Evolutionary conservation across 92 coral and sea anemone genomes (phyloP), one percentile per base, ranked within the genome.

Genomic region (Umimayanthus kanabou): DNA sequence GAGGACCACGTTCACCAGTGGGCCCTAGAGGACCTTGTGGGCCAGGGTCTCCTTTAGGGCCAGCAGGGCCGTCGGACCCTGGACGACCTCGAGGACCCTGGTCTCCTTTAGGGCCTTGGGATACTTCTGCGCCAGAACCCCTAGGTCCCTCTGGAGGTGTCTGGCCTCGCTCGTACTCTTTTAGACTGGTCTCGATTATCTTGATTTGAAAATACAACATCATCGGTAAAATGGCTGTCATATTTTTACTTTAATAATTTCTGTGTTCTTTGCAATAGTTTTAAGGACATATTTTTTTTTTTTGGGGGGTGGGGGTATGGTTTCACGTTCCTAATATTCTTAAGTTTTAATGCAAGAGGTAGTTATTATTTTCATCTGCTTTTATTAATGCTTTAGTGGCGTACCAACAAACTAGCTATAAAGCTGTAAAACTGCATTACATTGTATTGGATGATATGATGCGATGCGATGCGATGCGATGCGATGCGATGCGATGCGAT

Each of bases 21-120:
- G 79, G 77, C 49, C 94, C 94, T 71, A 86, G 86, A 11, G 88
- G 85, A 40, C 93, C 93, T 30, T 67, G 91, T 22, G 66, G 69
- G 5, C 93, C 91, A 22, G 90, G 88, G 13, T 78, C 58, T 25
- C 92, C 89, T 29, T 76, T 82, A 40, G 92, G 90, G 53, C 89
- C 89, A 50, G 91, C 77, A 39, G 78, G 79, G 8, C 81, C 88
- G 53, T 4, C 10, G 13, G 86, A 81, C 6, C 89, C 90, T 69
- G 75, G 74, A 29, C 42, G 75, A 3, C 81, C 88, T 69, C 29
- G 57, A 28, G 82, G 84, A 30, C 88, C 93, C 85, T 22, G 82
- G 15, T 26, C 55, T 33, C 91, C 88, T 37, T 73, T 72, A 37
- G 88, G 88, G 9, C 91, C 88, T 43, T 43, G 87, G 28, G n/a